Evolutionary conservation across 2,113 vertebrate genomes (phyloP), one percentile per base, ranked within the genome.

Genomic region (Pseudorhombus dupliciocellatus): DNA sequence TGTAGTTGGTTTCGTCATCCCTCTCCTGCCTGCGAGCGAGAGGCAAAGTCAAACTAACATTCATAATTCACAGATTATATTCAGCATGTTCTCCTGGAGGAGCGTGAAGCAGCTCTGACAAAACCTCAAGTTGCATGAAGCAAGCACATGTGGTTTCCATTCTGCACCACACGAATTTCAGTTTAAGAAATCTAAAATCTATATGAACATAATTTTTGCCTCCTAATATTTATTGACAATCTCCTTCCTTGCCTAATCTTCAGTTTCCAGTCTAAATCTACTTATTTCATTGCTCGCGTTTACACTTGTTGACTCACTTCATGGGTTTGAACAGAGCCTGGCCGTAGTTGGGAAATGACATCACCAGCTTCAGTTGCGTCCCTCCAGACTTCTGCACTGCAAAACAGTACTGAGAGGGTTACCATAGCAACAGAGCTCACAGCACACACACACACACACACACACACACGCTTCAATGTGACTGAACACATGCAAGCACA

Each of bases 241-340:
- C 34, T 37, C 34, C 34, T 11, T 37, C 11, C 3, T 37, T 37
- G 34, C 34, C 34, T 37, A 3, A 37, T 37, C 34, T 15, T 59
- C 7, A 11, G 8, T 5, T 21, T 21, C 40, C 1, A 0, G 16
- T 44, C 40, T 16, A 3, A 44, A 44, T 44, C 40, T 18, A 16
- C 16, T 50, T 10, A 50, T 50, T 22, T 50, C n/a, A 9, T 46
- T 20, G 42, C 37, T 12, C 8, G 24, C 2, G 15, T 67, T 37
- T n/a, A 40, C 22, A 25, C 14, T 48, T 12, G 16, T 18, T 4
- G 42, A 85, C 95, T 95, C 80, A 97, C 93, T 94, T 96, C 91
- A 94, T 94, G 48, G 94, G 94, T 67, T 96, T 95, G 84, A 95
- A 93, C 81, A 96, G 80, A 25, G 94, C 94, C 52, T 93, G 92